phyloP scores from a whole-genome alignment of 2,888 invertebrate genomes.

The Troilus luridus region DNA sequence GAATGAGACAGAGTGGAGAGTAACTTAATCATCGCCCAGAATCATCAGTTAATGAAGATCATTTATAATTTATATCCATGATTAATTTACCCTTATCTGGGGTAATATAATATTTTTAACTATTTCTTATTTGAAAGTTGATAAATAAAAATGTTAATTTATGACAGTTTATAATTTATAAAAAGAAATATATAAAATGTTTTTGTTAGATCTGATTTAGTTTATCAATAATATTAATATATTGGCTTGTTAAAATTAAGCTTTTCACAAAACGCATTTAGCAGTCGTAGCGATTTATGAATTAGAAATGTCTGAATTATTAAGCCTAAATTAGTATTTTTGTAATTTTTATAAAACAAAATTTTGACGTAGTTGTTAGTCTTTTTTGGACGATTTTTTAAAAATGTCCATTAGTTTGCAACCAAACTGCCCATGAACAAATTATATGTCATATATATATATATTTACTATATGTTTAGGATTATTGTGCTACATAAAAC shows the following conservation, averaged over 20 bases:
- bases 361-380: neutral
- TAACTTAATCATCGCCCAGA: neutral
- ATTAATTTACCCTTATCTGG: neutral
- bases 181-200: neutral
- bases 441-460: neutral
- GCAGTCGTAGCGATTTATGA: neutral
- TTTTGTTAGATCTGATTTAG: neutral
- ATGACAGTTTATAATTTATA: neutral
- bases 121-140: neutral
- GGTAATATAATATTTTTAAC: neutral
- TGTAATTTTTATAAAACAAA: conserved; percentile 23
- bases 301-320: neutral
- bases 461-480: neutral
- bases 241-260: neutral
- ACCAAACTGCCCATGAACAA: neutral
- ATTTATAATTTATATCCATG: neutral
- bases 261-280: neutral
- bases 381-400: neutral
- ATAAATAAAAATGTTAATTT: neutral
- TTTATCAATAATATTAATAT: neutral
- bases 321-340: conserved; percentile 1
- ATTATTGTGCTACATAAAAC: neutral
- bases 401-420: neutral
- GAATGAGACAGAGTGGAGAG: neutral
- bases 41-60: neutral